Conservation (phyloP, 2,888 invertebrate species). For the Uloborus plumipes region DNA sequence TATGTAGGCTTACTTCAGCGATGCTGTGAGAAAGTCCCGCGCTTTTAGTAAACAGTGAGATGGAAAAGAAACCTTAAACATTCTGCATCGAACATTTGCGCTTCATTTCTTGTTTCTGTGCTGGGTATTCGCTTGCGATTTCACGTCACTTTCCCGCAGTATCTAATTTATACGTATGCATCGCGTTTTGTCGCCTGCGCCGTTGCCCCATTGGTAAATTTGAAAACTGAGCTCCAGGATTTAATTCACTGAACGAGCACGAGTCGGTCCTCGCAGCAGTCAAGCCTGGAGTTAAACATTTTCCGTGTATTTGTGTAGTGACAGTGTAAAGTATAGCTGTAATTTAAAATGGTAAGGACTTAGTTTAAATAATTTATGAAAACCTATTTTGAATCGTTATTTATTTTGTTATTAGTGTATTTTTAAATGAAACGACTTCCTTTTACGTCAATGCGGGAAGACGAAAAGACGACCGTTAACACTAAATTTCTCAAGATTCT, state of each 20-base stretch:
- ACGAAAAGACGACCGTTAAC: conserved; percentile 41
- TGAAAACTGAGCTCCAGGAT: conserved; percentile 50
- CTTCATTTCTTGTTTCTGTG: conserved; percentile 3
- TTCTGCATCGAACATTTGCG: conserved; percentile 28
- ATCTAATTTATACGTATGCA: neutral
- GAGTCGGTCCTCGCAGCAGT: conserved; percentile 26
- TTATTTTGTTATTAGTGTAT: neutral
- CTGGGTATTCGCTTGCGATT: neutral
- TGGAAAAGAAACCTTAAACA: conserved; percentile 21
- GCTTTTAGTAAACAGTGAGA: conserved; percentile 62
- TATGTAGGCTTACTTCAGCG: conserved; percentile 44
- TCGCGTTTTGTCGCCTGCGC: conserved; percentile 30
- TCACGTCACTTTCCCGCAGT: conserved; percentile 5
- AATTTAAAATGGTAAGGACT: conserved; percentile 46
- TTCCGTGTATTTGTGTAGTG: conserved; percentile 36
- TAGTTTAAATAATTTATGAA: neutral
- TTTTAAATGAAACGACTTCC: conserved; percentile 22
- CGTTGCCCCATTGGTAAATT: conserved; percentile 51
- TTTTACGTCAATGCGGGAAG: conserved; percentile 58
- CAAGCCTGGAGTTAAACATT: conserved; percentile 20
- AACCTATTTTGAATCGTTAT: neutral
- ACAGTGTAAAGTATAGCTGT: conserved; percentile 39
- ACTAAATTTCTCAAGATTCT: neutral
- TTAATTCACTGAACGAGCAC: conserved; percentile 43
- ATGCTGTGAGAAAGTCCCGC: conserved; percentile 52